phyloP scores from a whole-genome alignment of 2,888 invertebrate genomes.

The Itoplectis maculator region DNA sequence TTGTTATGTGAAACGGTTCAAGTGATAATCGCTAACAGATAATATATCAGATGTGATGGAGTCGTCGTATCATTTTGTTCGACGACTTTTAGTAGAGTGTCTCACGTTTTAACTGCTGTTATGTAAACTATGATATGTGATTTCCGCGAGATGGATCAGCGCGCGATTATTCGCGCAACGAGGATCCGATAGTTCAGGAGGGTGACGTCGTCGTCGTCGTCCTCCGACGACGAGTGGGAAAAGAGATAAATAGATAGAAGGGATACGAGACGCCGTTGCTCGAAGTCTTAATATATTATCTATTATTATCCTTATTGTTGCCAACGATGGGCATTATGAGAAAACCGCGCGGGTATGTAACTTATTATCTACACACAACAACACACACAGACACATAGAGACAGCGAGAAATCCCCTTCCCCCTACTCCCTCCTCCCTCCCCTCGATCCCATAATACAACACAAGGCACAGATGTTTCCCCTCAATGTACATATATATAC shows the following conservation, averaged over 20 bases:
- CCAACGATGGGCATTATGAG: constrained; percentile 84
- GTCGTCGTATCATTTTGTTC: constrained; percentile 51
- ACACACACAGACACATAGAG: constrained; percentile 11
- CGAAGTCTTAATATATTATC: constrained; percentile 82
- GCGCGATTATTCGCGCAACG: constrained; percentile 38
- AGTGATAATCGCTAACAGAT: constrained; percentile 81
- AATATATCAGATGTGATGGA: constrained; percentile 76
- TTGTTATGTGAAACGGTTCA: constrained; percentile 80
- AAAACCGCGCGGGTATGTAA: constrained; percentile 82
- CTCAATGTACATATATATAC: constrained; percentile 53
- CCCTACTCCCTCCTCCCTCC: constrained; percentile 55
- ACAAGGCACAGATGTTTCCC: background rate
- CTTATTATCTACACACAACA: constrained; percentile 77
- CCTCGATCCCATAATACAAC: constrained; percentile 58
- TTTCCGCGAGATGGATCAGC: constrained; percentile 33
- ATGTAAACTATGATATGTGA: constrained; percentile 51
- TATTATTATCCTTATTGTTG: constrained; percentile 83
- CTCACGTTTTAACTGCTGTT: constrained; percentile 58
- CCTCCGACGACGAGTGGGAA: constrained; percentile 52
- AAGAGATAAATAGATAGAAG: constrained; percentile 63
- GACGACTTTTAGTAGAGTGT: constrained; percentile 63
- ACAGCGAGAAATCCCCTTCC: constrained; percentile 52
- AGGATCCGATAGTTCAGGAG: constrained; percentile 63
- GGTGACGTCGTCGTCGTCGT: no score
- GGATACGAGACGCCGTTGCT: constrained; percentile 73